Evolutionary conservation across 2,888 invertebrate species (phyloP), one percentile per base, ranked within the genome.

Genomic region (Napeogenes inachia): DNA sequence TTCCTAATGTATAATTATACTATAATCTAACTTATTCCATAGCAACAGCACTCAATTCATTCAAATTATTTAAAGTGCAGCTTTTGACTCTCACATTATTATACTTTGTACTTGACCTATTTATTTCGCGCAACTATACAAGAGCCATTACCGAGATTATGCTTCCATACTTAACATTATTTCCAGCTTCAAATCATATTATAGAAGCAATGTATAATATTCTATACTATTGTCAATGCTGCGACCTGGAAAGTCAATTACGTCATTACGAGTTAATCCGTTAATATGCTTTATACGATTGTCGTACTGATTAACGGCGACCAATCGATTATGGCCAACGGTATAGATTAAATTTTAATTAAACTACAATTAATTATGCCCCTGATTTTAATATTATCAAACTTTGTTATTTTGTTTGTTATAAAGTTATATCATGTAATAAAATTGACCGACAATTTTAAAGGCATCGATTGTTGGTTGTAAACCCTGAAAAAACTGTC

Each of bases 161-260:
- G 50, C 30, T 46, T 46, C 21, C 50, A 50, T 50, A 50, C 50
- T 50, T 50, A 50, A 33, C 33, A 54, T 53, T 58, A 46, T 61
- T 56, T 42, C 38, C 50, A 32, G 61, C 45, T 60, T 56, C 45
- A 54, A 64, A 60, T 58, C 42, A 33, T 21, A 59, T 62, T 59
- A 57, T 35, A 60, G 30, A 47, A 57, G 47, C 2, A 32, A 57
- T 63, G 46, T 59, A 54, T 54, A 56, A 30, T 33, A 45, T 45
- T 38, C 56, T 50, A 45, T 45, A 45, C 56, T 50, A 62, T 66
- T 61, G 57, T 62, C 59, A 64, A 58, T 60, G 57, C 61, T 58
- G 54, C 59, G 63, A 62, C 63, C 64, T 60, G 62, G 62, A 62
- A 66, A 66, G 66, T 70, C 70, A 70, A 70, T 70, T 68, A 67